Evolutionary conservation across 2,797 vertebrate genomes (phyloP), one percentile per base, ranked within the genome.

Genomic region (Tiaroga cobitis): DNA sequence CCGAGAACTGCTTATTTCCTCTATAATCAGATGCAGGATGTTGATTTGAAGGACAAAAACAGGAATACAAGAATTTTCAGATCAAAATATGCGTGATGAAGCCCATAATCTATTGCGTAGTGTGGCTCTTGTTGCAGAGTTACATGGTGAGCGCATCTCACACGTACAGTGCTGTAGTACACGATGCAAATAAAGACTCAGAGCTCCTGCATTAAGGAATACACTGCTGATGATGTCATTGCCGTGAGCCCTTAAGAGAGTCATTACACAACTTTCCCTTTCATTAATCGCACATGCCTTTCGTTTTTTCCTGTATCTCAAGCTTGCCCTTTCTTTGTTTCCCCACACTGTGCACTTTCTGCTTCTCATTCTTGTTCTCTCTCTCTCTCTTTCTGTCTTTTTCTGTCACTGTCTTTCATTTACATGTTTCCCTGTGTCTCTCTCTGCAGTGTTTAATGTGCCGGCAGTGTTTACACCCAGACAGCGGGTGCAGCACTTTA

Each of bases 391-490:
- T 81, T 89, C 82, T 79, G 65, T 87, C 59, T 68, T 69, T 81
- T 73, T 70, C 63, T 81, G 65, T 34, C 80, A 75, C 85, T 34
- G 26, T 82, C 80, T 77, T 51, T 74, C 68, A 70, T 79, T 72
- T 61, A 34, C 56, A 18, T 83, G 41, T 26, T 65, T 80, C n/a
- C 51, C 39, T 32, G 65, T 63, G 41, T 76, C 54, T 61, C 18
- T 63, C 65, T 84, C 83, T 69, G 41, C 81, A 43, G 86, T 87
- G 89, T 88, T 87, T 88, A 90, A 89, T 84, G 88, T 89, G 87
- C 83, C 85, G 85, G 85, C 83, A 87, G 83, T 88, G 87, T 89
- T 90, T 88, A 89, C 88, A 88, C 81, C 83, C 85, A 88, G 87
- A 87, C 85, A 61, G 81, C 65, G 84, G 77, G 51, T 78, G 83